Percentiles rank a stretch among this genome's conserved stretches.
phyloP scores from a whole-genome alignment of 2,797 vertebrate genomes.

The Poliocrania exsul region DNA sequence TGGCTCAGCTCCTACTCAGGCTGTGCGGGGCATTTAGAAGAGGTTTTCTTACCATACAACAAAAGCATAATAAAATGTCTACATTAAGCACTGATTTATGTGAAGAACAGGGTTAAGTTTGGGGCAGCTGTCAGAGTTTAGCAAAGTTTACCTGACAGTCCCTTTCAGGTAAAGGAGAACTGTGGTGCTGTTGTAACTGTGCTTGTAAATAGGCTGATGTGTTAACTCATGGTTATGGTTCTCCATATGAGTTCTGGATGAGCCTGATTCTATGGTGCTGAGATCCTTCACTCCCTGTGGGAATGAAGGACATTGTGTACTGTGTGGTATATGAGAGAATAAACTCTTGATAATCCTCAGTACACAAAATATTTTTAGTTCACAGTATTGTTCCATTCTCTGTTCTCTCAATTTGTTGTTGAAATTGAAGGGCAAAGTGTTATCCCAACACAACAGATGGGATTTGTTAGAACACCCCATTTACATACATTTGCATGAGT shows the following conservation, averaged over 20 bases:
- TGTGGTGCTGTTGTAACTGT: neutral
- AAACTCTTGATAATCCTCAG: neutral
- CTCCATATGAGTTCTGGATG: neutral
- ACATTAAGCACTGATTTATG: neutral
- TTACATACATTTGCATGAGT: conserved; percentile 20
- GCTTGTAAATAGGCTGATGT: neutral
- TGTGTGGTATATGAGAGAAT: neutral
- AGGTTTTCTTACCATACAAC: neutral
- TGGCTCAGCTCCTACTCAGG: neutral
- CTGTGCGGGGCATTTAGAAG: neutral
- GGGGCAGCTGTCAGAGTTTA: neutral
- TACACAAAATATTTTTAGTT: neutral
- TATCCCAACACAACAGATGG: neutral
- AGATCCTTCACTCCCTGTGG: neutral
- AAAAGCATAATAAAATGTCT: neutral
- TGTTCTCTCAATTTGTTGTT: neutral
- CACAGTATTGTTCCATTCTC: neutral
- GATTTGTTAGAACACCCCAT: conserved; percentile 1
- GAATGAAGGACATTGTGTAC: neutral
- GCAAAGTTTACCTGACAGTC: too few species aligned
- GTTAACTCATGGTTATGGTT: neutral
- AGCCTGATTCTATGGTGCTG: neutral
- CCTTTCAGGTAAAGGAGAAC: neutral
- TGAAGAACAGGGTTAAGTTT: neutral
- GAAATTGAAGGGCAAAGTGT: conserved; percentile 13